Conservation (phyloP, 37 sponge, comb jelly and placozoan genomes). For the Tethya wilhelma region DNA sequence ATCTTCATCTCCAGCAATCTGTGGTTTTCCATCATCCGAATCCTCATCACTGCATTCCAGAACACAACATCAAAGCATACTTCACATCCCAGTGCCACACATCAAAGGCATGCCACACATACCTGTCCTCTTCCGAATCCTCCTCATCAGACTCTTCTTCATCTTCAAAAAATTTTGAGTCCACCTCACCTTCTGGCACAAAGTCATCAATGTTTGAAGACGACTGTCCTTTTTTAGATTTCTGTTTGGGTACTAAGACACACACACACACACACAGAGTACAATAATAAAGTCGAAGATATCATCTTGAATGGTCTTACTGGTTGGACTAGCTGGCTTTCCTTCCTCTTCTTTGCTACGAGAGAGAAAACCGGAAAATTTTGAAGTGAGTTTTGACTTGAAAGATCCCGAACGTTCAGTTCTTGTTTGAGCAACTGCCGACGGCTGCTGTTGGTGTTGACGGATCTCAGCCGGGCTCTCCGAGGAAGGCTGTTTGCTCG, state of each 20-base stretch:
- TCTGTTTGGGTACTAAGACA: constrained; percentile 25
- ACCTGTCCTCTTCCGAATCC: constrained; percentile 53
- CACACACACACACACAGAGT: constrained; percentile 34
- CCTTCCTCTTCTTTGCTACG: constrained; percentile 11
- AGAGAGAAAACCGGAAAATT: constrained; percentile 34
- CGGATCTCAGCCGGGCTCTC: neutral
- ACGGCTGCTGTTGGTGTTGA: neutral
- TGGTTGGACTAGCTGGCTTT: neutral
- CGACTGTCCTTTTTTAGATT: constrained; percentile 5
- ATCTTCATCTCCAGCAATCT: constrained; percentile 59
- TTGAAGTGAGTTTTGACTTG: constrained; percentile 40
- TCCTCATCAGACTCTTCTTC: constrained; percentile 27
- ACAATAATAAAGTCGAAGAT: constrained; percentile 11
- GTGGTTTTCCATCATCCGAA: constrained; percentile 23
- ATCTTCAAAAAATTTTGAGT: constrained; percentile 33
- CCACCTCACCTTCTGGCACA: constrained; percentile 67
- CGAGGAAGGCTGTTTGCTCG: too few species aligned
- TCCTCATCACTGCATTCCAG: constrained; percentile 36
- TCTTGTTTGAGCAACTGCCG: neutral
- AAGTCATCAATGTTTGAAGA: constrained; percentile 51
- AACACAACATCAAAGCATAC: neutral
- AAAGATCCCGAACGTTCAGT: constrained; percentile 21
- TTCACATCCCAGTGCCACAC: neutral
- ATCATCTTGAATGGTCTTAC: neutral
- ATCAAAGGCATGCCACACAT: neutral